Conservation (phyloP, 1,140 invertebrate species). For the Tachypleus tridentatus region DNA sequence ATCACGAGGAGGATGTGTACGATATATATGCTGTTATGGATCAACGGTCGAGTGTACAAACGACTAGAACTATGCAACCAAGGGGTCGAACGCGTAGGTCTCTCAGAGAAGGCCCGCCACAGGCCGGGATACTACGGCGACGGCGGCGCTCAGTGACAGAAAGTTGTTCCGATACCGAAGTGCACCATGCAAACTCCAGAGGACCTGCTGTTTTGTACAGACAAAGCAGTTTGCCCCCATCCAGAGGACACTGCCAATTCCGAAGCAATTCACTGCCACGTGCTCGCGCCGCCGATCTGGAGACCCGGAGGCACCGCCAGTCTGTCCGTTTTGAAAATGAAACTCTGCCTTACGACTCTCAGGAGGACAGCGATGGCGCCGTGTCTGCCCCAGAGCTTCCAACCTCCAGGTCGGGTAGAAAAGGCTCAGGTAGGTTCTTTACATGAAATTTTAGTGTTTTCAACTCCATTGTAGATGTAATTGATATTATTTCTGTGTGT, state of each 20-base stretch:
- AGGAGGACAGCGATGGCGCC: conserved; percentile 67
- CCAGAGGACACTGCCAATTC: background rate
- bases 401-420: conserved; percentile 11
- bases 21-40: conserved; percentile 6
- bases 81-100: conserved; percentile 11
- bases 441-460: background rate
- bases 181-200: conserved; percentile 29
- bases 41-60: conserved; percentile 8
- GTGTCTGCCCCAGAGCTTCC: conserved; percentile 59
- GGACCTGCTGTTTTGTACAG: background rate
- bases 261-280: conserved; percentile 30
- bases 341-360: conserved; percentile 53
- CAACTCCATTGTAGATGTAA: too few relatives aligned
- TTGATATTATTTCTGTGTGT: too few relatives aligned
- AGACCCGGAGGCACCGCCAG: conserved; percentile 19
- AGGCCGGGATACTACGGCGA: conserved; percentile 26
- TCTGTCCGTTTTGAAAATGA: conserved; percentile 24
- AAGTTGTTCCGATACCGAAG: conserved; percentile 91
- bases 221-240: background rate
- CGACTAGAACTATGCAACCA: conserved; percentile 8
- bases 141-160: conserved; percentile 7
- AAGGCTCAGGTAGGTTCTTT: conserved; percentile 11
- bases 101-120: conserved; percentile 6
- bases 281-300: conserved; percentile 5
- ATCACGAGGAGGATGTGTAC: conserved; percentile 14